Percentiles rank a stretch among this genome's conserved stretches.
Evolutionary conservation across 2,113 vertebrate genomes (phyloP).

Genomic region (Fregata magnificens): DNA sequence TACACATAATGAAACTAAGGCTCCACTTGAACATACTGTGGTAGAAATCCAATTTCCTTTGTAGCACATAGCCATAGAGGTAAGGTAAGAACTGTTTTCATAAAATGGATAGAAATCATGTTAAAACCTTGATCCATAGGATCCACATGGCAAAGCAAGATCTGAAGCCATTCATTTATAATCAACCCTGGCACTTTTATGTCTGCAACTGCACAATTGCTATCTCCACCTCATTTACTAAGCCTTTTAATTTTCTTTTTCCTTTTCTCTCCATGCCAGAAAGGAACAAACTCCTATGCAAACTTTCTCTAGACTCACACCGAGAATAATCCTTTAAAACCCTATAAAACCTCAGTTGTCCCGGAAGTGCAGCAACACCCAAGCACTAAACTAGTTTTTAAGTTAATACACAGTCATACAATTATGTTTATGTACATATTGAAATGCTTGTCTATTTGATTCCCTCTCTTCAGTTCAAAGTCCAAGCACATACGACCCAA

Average conservation of each 20-base stretch:
- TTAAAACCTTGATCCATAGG: neutral
- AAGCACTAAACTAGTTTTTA: neutral
- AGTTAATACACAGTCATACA: neutral
- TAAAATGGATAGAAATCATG: neutral
- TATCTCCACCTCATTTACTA: slow-evolving; percentile 5
- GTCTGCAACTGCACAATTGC: neutral
- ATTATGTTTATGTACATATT: neutral
- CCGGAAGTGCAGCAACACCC: neutral
- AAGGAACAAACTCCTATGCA: slow-evolving; percentile 10
- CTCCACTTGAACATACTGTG: neutral
- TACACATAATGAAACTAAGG: neutral
- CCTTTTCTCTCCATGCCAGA: neutral
- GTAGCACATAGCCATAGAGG: neutral
- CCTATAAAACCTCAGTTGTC: neutral
- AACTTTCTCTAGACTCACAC: neutral
- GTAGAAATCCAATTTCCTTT: neutral
- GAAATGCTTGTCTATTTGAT: neutral
- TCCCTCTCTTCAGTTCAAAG: neutral
- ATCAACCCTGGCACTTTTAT: neutral
- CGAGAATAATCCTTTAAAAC: neutral
- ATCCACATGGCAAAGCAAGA: neutral
- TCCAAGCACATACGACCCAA: neutral
- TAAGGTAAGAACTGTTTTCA: neutral
- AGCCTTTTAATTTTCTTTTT: slow-evolving; percentile 15
- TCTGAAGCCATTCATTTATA: neutral